Conservation (phyloP, 2,888 invertebrate species). For the Leucania comma region DNA sequence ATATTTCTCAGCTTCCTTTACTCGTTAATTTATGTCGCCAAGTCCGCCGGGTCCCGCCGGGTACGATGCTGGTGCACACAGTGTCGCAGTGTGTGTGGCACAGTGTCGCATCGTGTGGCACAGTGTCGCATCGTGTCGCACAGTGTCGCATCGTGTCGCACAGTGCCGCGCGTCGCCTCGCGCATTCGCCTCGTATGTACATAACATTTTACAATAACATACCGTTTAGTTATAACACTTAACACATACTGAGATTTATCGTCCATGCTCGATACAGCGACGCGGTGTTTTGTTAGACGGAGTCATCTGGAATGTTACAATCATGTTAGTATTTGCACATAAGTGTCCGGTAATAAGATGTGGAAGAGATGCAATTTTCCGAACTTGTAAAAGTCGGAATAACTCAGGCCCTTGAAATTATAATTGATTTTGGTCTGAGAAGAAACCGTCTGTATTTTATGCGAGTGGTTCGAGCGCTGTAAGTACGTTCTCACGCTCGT, state of each 20-base stretch:
- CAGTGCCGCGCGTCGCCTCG: conserved; percentile 37
- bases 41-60: conserved; percentile 28
- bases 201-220: conserved; percentile 71
- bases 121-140: background rate
- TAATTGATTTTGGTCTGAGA: no score
- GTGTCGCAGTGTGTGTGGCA: conserved; percentile 15
- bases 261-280: conserved; percentile 88
- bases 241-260: conserved; percentile 89
- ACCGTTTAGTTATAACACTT: conserved; percentile 83
- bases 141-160: background rate
- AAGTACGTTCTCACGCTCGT: no score
- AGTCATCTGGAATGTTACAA: conserved; percentile 83
- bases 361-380: no score
- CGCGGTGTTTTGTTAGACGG: conserved; percentile 84
- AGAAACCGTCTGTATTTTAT: no score
- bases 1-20: conserved; percentile 46
- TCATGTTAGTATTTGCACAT: background rate
- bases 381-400: no score
- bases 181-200: conserved; percentile 72
- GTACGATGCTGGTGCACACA: conserved; percentile 14
- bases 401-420: no score
- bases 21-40: conserved; percentile 53
- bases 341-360: background rate
- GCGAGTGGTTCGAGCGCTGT: no score
- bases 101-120: background rate